Evolutionary conservation across 1,140 invertebrate genomes (phyloP).

Genomic region (Ceratina australensis): DNA sequence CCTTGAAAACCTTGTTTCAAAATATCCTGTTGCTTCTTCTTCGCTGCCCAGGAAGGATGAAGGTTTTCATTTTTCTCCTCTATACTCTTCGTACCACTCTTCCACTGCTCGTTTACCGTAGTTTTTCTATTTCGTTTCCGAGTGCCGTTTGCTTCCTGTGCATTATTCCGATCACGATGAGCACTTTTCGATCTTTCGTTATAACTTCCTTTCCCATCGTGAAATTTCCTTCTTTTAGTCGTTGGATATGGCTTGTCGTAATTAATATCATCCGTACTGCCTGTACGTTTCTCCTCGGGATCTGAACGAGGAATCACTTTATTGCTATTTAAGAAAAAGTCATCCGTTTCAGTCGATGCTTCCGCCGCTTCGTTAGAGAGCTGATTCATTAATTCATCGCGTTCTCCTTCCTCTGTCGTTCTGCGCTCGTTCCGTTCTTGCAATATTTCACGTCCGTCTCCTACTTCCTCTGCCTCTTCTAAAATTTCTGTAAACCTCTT

Average conservation of each 20-base stretch:
- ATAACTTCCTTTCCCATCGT: not conserved
- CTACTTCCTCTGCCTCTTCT: conserved; percentile 37
- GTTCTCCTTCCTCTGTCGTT: no score
- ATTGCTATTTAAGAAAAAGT: conserved; percentile 60
- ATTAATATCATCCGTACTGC: no score
- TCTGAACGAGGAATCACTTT: not conserved
- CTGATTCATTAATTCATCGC: not conserved
- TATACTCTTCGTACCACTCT: not conserved
- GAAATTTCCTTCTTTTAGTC: not conserved
- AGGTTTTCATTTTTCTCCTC: conserved; percentile 51
- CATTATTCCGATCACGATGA: not conserved
- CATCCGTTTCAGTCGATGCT: conserved; percentile 42
- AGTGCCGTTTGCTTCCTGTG: no score
- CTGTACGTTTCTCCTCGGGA: not conserved
- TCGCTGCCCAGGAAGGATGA: conserved; percentile 79
- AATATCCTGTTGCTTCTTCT: conserved; percentile 70
- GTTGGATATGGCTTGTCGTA: no score
- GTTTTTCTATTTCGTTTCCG: not conserved
- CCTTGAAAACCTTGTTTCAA: conserved; percentile 73
- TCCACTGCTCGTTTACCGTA: not conserved
- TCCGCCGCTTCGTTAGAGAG: not conserved
- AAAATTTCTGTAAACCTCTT: conserved; percentile 68
- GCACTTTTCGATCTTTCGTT: no score
- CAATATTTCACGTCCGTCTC: not conserved
- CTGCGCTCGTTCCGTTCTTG: not conserved